phyloP scores from a whole-genome alignment of 2,113 vertebrate genomes.

The Alethe diademata region DNA sequence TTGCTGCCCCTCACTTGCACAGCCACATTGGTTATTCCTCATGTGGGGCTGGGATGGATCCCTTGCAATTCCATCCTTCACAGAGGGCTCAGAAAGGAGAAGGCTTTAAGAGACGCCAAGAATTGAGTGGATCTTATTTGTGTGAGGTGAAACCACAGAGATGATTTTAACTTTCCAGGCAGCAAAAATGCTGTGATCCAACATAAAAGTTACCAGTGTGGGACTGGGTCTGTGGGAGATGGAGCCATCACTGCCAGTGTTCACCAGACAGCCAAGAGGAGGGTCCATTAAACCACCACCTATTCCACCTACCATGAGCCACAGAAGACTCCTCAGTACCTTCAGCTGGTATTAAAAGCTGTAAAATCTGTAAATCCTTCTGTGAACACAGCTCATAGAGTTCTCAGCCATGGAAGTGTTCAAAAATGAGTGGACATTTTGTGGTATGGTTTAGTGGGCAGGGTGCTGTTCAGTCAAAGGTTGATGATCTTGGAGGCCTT shows the following conservation, averaged over 20 bases:
- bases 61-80: neutral
- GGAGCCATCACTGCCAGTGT: neutral
- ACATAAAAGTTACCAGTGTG: neutral
- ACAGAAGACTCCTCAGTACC: neutral
- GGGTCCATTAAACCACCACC: neutral
- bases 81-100: neutral
- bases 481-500: neutral
- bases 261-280: neutral
- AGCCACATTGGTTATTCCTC: neutral
- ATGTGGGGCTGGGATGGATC: neutral
- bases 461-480: neutral
- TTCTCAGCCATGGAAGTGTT: neutral
- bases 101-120: rapidly evolving
- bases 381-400: neutral
- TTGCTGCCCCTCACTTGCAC: neutral
- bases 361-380: neutral
- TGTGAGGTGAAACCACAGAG: neutral
- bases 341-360: neutral
- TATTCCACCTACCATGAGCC: neutral
- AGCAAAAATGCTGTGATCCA: neutral
- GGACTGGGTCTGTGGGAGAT: neutral
- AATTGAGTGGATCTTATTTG: neutral
- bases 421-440: rapidly evolving
- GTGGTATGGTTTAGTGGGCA: neutral
- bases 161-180: neutral